A percentile compares a stretch with the other conserved stretches of the same genome.
phyloP scores from a whole-genome alignment of 1,140 invertebrate genomes.

The Sarcophaga peregrina region DNA sequence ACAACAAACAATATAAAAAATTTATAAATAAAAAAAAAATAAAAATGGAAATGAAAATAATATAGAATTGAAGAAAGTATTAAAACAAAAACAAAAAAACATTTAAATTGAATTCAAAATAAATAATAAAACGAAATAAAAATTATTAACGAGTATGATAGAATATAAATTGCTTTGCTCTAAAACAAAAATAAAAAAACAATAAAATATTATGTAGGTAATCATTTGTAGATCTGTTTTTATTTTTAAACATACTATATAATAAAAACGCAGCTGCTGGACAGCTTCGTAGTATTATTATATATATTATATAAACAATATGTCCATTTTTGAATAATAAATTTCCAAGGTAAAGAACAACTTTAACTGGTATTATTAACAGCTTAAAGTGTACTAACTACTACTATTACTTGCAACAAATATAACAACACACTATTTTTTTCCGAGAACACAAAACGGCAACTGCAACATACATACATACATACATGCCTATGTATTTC shows the following conservation, averaged over 20 bases:
- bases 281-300: conserved; percentile 1
- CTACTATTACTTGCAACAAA: neutral
- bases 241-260: neutral
- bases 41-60: neutral
- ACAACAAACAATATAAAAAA: neutral
- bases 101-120: neutral
- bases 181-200: neutral
- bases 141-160: neutral
- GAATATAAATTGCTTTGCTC: conserved; percentile 8
- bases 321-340: conserved; percentile 2
- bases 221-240: conserved; percentile 25
- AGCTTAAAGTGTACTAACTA: neutral
- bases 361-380: neutral
- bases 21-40: neutral
- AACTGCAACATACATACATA: neutral
- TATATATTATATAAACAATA: neutral
- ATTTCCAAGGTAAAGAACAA: neutral
- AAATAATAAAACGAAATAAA: neutral
- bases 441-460: neutral
- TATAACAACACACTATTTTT: neutral
- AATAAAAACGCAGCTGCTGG: conserved; percentile 18
- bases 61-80: conserved; percentile 1
- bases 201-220: neutral
- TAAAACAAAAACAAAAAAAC: neutral
- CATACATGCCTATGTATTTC: neutral